Evolutionary conservation across 1,140 invertebrate genomes (phyloP).

Genomic region (Sarcophaga bullata): DNA sequence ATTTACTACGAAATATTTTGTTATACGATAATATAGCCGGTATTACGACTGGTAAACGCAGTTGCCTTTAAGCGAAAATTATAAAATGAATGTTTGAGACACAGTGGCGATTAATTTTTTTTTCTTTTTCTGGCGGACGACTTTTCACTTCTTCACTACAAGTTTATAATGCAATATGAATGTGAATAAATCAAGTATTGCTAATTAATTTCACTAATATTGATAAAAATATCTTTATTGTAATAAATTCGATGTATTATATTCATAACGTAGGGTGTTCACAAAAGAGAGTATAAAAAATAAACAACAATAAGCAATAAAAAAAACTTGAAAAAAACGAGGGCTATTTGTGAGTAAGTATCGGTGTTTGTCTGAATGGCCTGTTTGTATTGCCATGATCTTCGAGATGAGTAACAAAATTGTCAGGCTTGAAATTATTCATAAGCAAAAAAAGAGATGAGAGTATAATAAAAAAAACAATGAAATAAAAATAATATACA

Average conservation of each 20-base stretch:
- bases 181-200: too few species aligned
- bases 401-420: not conserved
- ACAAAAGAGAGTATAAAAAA: constrained; percentile 1
- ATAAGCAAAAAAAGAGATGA: constrained; percentile 7
- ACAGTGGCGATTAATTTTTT: too few species aligned
- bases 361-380: not conserved
- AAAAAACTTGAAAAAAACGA: not conserved
- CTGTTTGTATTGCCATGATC: not conserved
- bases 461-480: not conserved
- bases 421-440: not conserved
- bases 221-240: too few species aligned
- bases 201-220: too few species aligned
- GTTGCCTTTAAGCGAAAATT: too few species aligned
- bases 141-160: too few species aligned
- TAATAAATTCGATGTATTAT: too few species aligned
- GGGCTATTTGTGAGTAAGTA: not conserved
- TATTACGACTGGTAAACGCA: too few species aligned
- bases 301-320: not conserved
- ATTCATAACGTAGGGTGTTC: not conserved
- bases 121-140: too few species aligned
- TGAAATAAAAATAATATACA: not conserved
- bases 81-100: too few species aligned
- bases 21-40: too few species aligned
- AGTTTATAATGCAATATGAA: too few species aligned
- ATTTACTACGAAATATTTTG: not conserved